phyloP scores from a whole-genome alignment of 2,113 vertebrate species.

The Microtus montanus region DNA sequence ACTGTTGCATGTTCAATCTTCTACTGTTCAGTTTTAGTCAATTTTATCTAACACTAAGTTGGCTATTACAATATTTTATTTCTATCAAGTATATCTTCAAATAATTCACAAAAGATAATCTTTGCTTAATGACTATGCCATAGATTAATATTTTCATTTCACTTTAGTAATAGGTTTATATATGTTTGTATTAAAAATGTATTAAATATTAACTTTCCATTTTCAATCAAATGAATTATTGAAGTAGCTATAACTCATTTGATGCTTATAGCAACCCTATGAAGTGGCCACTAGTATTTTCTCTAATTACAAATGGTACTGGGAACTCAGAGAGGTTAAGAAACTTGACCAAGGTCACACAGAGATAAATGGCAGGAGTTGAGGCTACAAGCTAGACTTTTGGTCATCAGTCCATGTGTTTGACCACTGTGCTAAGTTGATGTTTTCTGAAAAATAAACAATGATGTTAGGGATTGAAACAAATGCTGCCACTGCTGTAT shows the following conservation, averaged over 20 bases:
- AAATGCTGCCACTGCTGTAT: neutral
- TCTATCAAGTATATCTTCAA: conserved; percentile 10
- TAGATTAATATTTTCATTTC: conserved; percentile 45
- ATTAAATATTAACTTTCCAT: conserved; percentile 31
- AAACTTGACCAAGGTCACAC: neutral
- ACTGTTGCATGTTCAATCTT: conserved; percentile 4
- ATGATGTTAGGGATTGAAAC: neutral
- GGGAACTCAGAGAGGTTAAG: neutral
- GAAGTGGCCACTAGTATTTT: neutral
- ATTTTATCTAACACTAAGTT: neutral
- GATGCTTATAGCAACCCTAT: neutral
- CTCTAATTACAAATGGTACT: neutral
- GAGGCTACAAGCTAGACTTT: neutral
- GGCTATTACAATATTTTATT: conserved; percentile 12
- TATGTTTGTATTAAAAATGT: conserved; percentile 27
- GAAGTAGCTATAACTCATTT: neutral
- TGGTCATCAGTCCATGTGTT: neutral
- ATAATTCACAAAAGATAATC: conserved; percentile 1
- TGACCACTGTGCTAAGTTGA: neutral
- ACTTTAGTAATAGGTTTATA: conserved; percentile 13
- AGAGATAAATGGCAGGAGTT: neutral
- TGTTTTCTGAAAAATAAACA: neutral
- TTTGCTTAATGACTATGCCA: neutral
- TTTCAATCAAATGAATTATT: conserved; percentile 16
- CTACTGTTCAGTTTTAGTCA: neutral